These are phyloP conservation scores for Hylyphantes graminicola DNA, from an alignment of 1,140 invertebrate species.

Conservation along the genomic window DNA sequence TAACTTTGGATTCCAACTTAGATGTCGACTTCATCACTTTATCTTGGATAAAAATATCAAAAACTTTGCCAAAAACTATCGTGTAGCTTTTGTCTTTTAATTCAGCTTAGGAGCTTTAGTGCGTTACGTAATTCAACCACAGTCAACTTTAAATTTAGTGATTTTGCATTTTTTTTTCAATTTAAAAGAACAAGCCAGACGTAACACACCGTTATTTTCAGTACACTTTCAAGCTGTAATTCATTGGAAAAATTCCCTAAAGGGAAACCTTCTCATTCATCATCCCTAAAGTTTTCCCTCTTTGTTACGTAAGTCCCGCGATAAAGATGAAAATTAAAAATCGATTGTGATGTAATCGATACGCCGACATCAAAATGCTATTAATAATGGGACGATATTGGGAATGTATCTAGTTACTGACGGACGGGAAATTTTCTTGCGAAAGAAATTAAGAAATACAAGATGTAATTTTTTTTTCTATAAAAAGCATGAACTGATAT, in stretches of 20 bases:
- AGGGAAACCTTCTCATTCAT: constrained; percentile 17
- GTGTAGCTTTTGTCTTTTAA: no score
- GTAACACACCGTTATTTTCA: no score
- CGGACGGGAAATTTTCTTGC: not conserved
- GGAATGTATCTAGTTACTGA: constrained; percentile 21
- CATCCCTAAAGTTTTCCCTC: constrained; percentile 20
- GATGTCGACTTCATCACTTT: no score
- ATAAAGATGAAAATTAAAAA: constrained; percentile 42
- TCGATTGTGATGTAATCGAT: constrained; percentile 34
- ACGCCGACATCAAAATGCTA: constrained; percentile 39
- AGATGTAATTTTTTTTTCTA: not conserved
- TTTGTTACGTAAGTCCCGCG: constrained; percentile 1
- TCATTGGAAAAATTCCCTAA: constrained; percentile 31
- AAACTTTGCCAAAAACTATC: no score
- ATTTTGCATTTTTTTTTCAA: no score
- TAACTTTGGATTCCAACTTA: no score
- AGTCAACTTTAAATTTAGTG: no score
- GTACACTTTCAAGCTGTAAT: not conserved
- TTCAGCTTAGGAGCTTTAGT: no score
- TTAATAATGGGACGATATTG: constrained; percentile 37
- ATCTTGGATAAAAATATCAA: no score
- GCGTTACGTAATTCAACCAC: no score
- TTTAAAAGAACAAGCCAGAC: no score
- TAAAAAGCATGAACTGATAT: not conserved
- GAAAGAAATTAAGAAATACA: constrained; percentile 8